Conservation (phyloP, 2,797 vertebrate species). For the Euphonia xanthogaster region DNA sequence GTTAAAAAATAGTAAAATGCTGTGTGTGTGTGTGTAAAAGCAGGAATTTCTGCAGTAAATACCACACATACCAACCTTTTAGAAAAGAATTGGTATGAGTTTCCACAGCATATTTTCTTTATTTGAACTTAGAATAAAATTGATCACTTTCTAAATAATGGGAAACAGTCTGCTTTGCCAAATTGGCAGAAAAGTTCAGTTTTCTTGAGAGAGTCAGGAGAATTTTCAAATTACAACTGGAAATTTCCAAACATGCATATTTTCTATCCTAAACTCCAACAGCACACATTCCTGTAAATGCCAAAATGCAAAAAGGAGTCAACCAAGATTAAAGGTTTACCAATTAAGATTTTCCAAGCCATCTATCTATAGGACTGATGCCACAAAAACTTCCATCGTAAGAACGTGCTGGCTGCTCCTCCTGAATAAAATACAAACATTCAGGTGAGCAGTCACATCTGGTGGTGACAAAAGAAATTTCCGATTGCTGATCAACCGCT, state of each 20-base stretch:
- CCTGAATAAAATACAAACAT: background rate
- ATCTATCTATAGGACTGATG: background rate
- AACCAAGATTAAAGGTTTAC: background rate
- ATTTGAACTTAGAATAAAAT: background rate
- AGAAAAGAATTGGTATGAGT: background rate
- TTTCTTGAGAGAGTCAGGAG: background rate
- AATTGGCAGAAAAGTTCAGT: background rate
- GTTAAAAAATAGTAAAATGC: background rate
- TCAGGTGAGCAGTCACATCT: background rate
- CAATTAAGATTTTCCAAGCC: background rate
- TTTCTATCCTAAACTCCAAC: background rate
- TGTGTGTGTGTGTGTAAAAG: background rate
- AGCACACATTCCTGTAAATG: background rate
- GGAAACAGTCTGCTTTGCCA: background rate
- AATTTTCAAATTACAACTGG: background rate
- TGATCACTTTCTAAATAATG: background rate
- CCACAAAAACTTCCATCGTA: background rate
- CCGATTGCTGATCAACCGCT: background rate
- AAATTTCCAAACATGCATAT: background rate
- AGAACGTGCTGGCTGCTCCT: background rate
- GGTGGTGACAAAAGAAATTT: background rate
- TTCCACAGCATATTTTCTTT: background rate
- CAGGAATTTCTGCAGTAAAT: slow-evolving; percentile 15
- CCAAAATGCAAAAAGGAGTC: background rate
- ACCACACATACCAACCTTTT: background rate